A percentile compares a stretch with the other conserved stretches of the same genome.
Evolutionary conservation across 2,113 vertebrate species (phyloP).

Genomic region (Pipa parva): DNA sequence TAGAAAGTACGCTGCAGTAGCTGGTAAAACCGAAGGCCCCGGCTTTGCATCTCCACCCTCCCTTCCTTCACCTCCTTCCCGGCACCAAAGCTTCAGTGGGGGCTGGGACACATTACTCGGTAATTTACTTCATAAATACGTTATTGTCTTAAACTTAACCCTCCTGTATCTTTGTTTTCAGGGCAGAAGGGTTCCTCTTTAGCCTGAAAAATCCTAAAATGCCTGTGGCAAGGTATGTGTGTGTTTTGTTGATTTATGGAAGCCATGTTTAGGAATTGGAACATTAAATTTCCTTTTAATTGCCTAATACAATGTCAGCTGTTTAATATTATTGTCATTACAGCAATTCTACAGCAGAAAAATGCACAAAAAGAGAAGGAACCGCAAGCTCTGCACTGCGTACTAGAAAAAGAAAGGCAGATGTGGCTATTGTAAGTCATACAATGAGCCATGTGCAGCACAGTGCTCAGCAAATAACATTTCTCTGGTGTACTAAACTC

Average conservation of each 20-base stretch:
- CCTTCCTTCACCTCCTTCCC: slow-evolving; percentile 11
- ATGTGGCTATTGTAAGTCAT: slow-evolving; percentile 85
- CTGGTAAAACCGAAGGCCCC: neutral
- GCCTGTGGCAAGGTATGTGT: slow-evolving; percentile 23
- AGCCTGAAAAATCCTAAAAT: neutral
- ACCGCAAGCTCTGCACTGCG: slow-evolving; percentile 53
- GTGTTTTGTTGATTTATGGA: neutral
- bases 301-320: neutral
- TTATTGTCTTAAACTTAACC: neutral
- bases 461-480: neutral
- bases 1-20: too few relatives aligned
- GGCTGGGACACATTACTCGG: neutral
- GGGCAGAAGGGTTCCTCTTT: neutral
- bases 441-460: slow-evolving; percentile 39
- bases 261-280: neutral
- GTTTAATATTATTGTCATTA: slow-evolving; percentile 18
- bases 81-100: slow-evolving; percentile 31
- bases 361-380: slow-evolving; percentile 49
- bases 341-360: slow-evolving; percentile 51
- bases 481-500: neutral
- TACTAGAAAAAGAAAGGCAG: slow-evolving; percentile 88
- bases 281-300: too few relatives aligned
- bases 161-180: neutral
- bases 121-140: neutral
- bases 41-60: neutral